Percentiles rank a stretch among this genome's conserved stretches.
Evolutionary conservation across 1,140 invertebrate species (phyloP).

Genomic region (Lasioglossum baleicum): DNA sequence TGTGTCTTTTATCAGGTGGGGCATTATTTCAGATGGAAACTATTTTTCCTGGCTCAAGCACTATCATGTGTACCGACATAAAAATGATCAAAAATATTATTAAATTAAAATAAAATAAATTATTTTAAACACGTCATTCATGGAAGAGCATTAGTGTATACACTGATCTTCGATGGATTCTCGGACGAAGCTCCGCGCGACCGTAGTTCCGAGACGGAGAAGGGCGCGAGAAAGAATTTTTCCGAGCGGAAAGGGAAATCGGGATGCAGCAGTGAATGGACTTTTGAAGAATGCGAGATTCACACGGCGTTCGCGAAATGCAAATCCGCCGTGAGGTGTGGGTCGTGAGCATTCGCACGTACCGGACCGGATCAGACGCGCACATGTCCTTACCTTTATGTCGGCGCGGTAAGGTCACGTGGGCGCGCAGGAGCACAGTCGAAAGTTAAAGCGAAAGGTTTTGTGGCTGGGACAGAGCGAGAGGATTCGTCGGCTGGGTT

Average conservation of each 20-base stretch:
- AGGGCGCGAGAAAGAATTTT: too few relatives aligned
- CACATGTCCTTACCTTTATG: not conserved
- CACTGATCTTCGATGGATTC: too few relatives aligned
- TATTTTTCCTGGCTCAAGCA: too few relatives aligned
- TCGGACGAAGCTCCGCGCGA: not conserved
- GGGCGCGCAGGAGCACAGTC: not conserved
- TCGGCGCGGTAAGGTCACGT: constrained; percentile 16
- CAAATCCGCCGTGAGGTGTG: not conserved
- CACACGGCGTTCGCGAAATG: not conserved
- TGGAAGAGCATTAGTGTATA: too few relatives aligned
- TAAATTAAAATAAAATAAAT: too few relatives aligned
- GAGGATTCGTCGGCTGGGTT: not conserved
- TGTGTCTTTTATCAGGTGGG: too few relatives aligned
- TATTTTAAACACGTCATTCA: too few relatives aligned
- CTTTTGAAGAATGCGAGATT: not conserved
- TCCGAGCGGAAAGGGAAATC: not conserved
- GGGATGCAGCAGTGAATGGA: not conserved
- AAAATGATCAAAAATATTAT: too few relatives aligned
- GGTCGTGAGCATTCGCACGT: too few relatives aligned
- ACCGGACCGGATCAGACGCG: not conserved
- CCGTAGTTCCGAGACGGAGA: not conserved
- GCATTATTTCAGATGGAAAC: too few relatives aligned
- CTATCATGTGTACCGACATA: too few relatives aligned
- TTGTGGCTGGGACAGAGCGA: constrained; percentile 13
- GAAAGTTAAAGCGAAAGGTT: constrained; percentile 36